Base-by-base conservation (phyloP, 2,888 invertebrate genomes). In the Orthonychiurus folsomi region DNA sequence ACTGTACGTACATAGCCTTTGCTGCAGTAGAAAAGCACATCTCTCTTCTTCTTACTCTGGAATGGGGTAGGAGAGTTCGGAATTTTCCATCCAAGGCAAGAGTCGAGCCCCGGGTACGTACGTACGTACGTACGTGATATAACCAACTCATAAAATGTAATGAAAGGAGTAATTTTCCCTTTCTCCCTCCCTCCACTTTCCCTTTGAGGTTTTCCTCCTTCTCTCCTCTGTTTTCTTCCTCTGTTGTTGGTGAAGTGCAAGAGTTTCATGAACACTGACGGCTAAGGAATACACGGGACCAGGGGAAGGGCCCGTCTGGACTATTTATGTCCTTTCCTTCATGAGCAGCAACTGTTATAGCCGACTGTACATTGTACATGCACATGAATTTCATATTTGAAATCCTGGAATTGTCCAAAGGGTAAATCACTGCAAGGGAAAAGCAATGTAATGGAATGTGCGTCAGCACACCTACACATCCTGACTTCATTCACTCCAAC, bases 71-170 rank as follows among this genome's bases (percentile, higher is more conserved):
- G 5, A 37, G 37, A 37, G 15, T 37, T 37, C n/a, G 37, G 37
- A 37, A 37, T 37, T 37, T 37, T 37, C 37, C 15, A 37, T 37
- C 37, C 37, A 37, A n/a, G n/a, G 9, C 37, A 37, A 37, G 37
- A 37, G 37, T 37, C 37, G 15, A 37, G n/a, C n/a, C 37, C 9
- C 9, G 5, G 15, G 37, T 37, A 37, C 37, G 37, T 37, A 37
- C 37, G 37, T 37, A 37, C 37, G 37, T 60, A 18, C 25, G 27
- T 48, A 23, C 47, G 47, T 61, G 56, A 61, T 56, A 61, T 56
- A 61, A 37, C 37, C 61, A 61, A 61, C 61, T 61, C 61, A 56
- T 61, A 61, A 61, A 61, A 61, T 56, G 61, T 61, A 61, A 61
- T 61, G 61, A 48, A 55, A 55, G 55, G 60, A 60, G 60, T 60